Percentiles rank a stretch among this genome's conserved stretches.
Evolutionary conservation across 2,797 vertebrate species (phyloP).

Genomic region (Oryzias sinensis): DNA sequence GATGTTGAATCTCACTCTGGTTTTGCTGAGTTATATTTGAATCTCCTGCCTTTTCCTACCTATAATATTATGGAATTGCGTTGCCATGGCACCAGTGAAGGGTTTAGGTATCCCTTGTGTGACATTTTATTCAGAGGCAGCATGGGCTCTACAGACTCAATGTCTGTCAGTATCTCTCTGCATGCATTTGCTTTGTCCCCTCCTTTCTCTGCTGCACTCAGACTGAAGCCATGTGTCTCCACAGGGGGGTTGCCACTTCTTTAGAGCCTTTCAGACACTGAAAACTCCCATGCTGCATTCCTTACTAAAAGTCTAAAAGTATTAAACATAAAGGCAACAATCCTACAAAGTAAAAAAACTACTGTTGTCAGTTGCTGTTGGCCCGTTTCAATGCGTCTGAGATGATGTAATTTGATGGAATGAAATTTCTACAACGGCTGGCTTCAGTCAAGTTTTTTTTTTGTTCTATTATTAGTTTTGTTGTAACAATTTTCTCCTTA

Average conservation of each 20-base stretch:
- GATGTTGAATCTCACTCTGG: background rate
- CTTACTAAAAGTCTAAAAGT: constrained; percentile 5
- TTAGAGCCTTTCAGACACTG: constrained; percentile 7
- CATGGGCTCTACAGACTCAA: constrained; percentile 26
- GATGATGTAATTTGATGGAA: constrained; percentile 38
- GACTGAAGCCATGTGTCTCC: constrained; percentile 22
- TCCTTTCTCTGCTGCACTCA: constrained; percentile 4
- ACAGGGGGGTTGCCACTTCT: constrained; percentile 16
- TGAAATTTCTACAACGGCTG: constrained; percentile 23
- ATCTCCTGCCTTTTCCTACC: constrained; percentile 26
- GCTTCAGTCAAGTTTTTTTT: constrained; percentile 27
- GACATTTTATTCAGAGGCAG: constrained; percentile 50
- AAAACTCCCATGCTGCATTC: constrained; percentile 5
- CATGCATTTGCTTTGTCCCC: constrained; percentile 16
- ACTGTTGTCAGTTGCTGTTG: constrained; percentile 8
- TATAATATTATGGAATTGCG: constrained; percentile 30
- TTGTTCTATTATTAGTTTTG: constrained; percentile 47
- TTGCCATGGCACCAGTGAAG: constrained; percentile 63
- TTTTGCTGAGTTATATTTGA: constrained; percentile 25
- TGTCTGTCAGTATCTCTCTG: constrained; percentile 8
- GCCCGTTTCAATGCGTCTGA: constrained; percentile 18
- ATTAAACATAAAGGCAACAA: constrained; percentile 4
- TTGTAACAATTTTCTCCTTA: constrained; percentile 25
- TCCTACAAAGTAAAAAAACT: constrained; percentile 1
- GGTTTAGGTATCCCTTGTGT: constrained; percentile 41